Evolutionary conservation across 2,797 vertebrate genomes (phyloP).

Genomic region (Pogoniulus pusillus): DNA sequence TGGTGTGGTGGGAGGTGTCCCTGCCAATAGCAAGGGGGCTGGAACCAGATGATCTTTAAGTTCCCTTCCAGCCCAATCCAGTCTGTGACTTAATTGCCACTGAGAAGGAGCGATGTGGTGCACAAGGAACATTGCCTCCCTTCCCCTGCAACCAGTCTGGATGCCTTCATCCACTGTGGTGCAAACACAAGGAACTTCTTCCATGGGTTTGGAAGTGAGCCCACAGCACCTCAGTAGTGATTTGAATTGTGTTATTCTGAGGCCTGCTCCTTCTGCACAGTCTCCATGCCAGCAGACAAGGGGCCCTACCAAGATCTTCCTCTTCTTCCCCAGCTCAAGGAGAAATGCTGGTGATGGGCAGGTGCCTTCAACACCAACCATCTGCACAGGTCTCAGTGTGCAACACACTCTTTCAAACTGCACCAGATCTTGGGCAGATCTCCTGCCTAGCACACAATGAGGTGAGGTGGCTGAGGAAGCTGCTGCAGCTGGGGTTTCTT

Average conservation of each 20-base stretch:
- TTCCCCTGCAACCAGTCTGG: too few species aligned
- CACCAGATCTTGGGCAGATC: not conserved
- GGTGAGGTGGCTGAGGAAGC: not conserved
- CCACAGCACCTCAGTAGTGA: rapidly evolving
- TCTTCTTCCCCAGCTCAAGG: not conserved
- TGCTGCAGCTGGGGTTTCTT: conserved; percentile 48
- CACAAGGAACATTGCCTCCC: not conserved
- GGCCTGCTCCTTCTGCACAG: too few species aligned
- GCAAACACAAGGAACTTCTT: not conserved
- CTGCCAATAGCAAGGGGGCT: too few species aligned
- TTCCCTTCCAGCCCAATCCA: too few species aligned
- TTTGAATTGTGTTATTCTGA: not conserved
- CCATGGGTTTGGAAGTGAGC: not conserved
- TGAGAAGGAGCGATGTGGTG: not conserved
- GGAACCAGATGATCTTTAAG: too few species aligned
- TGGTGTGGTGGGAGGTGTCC: too few species aligned
- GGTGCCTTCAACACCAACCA: not conserved
- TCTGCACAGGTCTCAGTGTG: rapidly evolving
- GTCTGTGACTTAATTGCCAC: not conserved
- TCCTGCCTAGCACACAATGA: not conserved
- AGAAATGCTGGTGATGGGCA: not conserved
- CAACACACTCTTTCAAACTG: rapidly evolving
- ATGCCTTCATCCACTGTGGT: not conserved
- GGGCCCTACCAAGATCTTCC: rapidly evolving
- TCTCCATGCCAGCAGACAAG: rapidly evolving